Conservation (phyloP, 2,113 vertebrate species). For the Dipodomys merriami region DNA sequence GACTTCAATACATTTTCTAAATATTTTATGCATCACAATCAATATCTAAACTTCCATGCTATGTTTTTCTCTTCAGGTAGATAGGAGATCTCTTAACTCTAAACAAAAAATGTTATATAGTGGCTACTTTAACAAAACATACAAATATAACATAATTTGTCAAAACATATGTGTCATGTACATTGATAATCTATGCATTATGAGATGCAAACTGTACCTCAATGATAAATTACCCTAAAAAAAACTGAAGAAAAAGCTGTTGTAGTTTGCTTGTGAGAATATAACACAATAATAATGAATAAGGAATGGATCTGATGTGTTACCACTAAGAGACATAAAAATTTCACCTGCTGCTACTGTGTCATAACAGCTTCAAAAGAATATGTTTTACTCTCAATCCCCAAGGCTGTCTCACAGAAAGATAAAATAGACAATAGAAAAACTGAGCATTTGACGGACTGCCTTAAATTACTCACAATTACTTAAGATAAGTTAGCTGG, state of each 20-base stretch:
- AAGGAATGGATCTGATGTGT: not conserved
- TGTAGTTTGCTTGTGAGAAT: constrained; percentile 42
- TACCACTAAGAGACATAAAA: constrained; percentile 2
- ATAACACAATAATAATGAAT: constrained; percentile 3
- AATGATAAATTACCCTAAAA: constrained; percentile 36
- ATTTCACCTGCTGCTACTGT: not conserved
- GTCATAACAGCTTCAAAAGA: not conserved
- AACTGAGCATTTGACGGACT: not conserved
- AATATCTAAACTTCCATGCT: not conserved
- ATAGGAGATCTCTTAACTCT: not conserved
- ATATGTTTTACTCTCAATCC: not conserved
- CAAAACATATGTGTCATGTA: constrained; percentile 44
- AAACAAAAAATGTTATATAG: not conserved
- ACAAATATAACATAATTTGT: not conserved
- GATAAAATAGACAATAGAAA: not conserved
- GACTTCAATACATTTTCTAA: constrained; percentile 42
- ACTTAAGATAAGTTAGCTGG: not conserved
- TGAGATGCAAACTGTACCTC: not conserved
- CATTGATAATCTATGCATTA: constrained; percentile 1
- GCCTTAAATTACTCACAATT: constrained; percentile 20
- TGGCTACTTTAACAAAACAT: constrained; percentile 36
- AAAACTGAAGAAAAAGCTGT: constrained; percentile 30
- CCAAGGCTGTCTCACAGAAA: not conserved
- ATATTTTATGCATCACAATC: constrained; percentile 16
- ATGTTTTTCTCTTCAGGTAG: not conserved